Evolutionary conservation across 2,113 vertebrate genomes (phyloP), one percentile per base, ranked within the genome.

Genomic region (Mobula hypostoma): DNA sequence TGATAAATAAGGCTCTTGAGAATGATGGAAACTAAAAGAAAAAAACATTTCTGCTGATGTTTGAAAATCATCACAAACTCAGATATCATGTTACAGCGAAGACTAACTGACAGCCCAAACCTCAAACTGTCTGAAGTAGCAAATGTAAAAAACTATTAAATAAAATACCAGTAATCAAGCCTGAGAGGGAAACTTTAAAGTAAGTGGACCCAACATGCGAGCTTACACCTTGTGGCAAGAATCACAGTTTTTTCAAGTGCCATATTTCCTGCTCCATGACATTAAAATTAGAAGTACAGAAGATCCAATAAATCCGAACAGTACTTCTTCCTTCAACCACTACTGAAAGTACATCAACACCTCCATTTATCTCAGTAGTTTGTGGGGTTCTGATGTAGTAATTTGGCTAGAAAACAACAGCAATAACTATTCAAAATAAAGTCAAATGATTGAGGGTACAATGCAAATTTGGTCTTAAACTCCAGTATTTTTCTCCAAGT

Each of bases 1-100:
- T 48, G 95, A 77, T 74, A 96, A 94, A 95, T 95, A 94, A 72
- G 85, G 95, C 0, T 17, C 12, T 88, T 88, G 58, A 88, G 85
- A 32, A 66, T 24, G 2, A 21, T 17, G 29, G 56, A 74, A 76
- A 94, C 19, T 2, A 32, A 48, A 76, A 94, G 85, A 7, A 9
- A 40, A 56, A 36, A 94, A 24, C n/a, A 36, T 6, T n/a, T n/a
- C 29, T 63, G 70, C 21, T 76, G 32, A 5, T 24, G 36, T 48
- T 77, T n/a, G 27, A 77, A 48, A 24, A 61, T 29, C 27, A 48
- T 27, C 29, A 40, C 8, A 15, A 15, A 32, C 8, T 48, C 27
- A 4, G 32, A 24, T 56, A 74, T 74, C 72, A 77, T 76, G 70
- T 94, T 76, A 74, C 36, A 94, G 9, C 7, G 19, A 2, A 63